Evolutionary conservation across 2,888 invertebrate species (phyloP).

Genomic region (Podabrus alpinus): DNA sequence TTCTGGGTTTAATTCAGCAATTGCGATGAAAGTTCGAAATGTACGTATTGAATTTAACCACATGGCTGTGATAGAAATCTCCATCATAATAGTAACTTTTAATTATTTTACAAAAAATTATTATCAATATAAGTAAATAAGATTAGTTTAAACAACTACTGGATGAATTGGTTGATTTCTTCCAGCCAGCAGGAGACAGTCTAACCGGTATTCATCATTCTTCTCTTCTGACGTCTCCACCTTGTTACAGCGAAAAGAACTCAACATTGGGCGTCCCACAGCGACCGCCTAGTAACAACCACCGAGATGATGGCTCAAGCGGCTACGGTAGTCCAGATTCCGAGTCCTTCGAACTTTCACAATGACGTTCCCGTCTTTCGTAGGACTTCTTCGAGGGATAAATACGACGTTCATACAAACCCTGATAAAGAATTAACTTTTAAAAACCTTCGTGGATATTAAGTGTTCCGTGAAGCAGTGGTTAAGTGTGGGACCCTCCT

Average conservation of each 20-base stretch:
- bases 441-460: constrained; percentile 17
- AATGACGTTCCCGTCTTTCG: constrained; percentile 42
- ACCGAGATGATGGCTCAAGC: constrained; percentile 72
- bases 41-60: background rate
- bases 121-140: background rate
- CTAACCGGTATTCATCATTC: constrained; percentile 46
- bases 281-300: constrained; percentile 54
- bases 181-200: constrained; percentile 56
- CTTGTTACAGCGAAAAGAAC: constrained; percentile 57
- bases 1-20: background rate
- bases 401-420: constrained; percentile 8
- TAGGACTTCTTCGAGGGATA: constrained; percentile 20
- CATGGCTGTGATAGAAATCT: constrained; percentile 1
- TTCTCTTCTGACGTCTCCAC: constrained; percentile 50
- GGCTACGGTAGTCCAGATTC: constrained; percentile 81
- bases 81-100: background rate
- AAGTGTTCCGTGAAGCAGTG: constrained; percentile 19
- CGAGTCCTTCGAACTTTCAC: constrained; percentile 60
- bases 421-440: constrained; percentile 21
- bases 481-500: constrained; percentile 2
- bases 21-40: background rate
- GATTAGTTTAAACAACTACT: constrained; percentile 15
- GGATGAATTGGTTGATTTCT: constrained; percentile 45
- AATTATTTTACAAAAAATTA: background rate
- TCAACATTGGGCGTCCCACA: constrained; percentile 48